phyloP scores from a whole-genome alignment of 64 coral and sea anemone species.

The Stylophora pistillata region DNA sequence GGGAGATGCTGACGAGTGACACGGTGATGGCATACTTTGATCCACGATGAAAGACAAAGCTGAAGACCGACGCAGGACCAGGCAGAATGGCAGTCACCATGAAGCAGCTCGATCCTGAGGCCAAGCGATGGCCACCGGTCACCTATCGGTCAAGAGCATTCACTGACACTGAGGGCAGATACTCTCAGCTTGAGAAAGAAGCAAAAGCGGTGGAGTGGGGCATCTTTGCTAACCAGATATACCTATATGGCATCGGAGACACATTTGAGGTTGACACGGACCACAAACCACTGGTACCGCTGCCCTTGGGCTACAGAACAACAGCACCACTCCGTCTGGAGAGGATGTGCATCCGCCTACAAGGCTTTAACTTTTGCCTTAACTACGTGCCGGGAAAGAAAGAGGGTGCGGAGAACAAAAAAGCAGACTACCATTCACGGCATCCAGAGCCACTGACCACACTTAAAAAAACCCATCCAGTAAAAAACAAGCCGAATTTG shows the following conservation, averaged over 20 bases:
- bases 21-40: constrained; percentile 62
- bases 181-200: constrained; percentile 57
- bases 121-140: constrained; percentile 31
- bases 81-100: constrained; percentile 16
- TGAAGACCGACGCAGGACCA: too few relatives aligned
- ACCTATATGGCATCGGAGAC: constrained; percentile 27
- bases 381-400: constrained; percentile 43
- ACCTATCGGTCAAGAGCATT: constrained; percentile 47
- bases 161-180: constrained; percentile 27
- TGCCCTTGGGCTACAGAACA: constrained; percentile 3
- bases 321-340: constrained; percentile 35
- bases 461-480: too few relatives aligned
- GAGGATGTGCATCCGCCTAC: constrained; percentile 27
- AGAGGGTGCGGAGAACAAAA: constrained; percentile 24
- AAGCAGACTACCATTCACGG: constrained; percentile 57
- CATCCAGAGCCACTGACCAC: too few relatives aligned
- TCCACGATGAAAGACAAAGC: constrained; percentile 35
- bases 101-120: constrained; percentile 42
- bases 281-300: constrained; percentile 18
- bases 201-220: constrained; percentile 54
- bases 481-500: too few relatives aligned
- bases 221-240: constrained; percentile 59
- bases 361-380: constrained; percentile 52
- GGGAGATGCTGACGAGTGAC: constrained; percentile 22
- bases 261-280: not conserved